Evolutionary conservation across 2,113 vertebrate genomes (phyloP).

Genomic region (Chaetodon trifascialis): DNA sequence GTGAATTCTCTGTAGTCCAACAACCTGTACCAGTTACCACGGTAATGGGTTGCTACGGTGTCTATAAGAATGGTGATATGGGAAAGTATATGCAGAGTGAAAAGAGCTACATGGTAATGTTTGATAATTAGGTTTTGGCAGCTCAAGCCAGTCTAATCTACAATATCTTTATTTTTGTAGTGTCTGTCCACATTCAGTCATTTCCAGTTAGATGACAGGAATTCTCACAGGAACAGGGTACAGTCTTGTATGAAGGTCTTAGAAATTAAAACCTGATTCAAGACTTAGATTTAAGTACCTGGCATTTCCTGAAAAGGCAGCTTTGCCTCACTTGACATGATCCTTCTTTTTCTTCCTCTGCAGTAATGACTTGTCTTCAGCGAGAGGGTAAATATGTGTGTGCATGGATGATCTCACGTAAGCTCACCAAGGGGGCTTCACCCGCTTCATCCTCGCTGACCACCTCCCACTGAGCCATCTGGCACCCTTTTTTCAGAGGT

Average conservation of each 20-base stretch:
- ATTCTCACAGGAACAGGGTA: not conserved
- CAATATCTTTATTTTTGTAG: not conserved
- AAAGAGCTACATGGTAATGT: not conserved
- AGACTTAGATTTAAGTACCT: slow-evolving; percentile 13
- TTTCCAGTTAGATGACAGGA: not conserved
- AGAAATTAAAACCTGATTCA: slow-evolving; percentile 41
- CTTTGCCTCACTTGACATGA: slow-evolving; percentile 14
- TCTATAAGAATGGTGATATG: not conserved
- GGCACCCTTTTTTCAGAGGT: slow-evolving; percentile 53
- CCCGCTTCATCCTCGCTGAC: slow-evolving; percentile 65
- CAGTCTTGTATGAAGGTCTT: not conserved
- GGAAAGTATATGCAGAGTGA: not conserved
- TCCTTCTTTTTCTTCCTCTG: slow-evolving; percentile 13
- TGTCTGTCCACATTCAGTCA: not conserved
- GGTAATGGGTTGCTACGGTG: not conserved
- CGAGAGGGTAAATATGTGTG: slow-evolving; percentile 49
- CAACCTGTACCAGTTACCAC: slow-evolving; percentile 4
- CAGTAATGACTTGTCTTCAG: slow-evolving; percentile 46
- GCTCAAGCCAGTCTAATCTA: not conserved
- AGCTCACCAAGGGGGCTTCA: slow-evolving; percentile 63
- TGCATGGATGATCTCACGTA: slow-evolving; percentile 72
- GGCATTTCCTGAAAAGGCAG: slow-evolving; percentile 24
- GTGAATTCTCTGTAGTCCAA: not conserved
- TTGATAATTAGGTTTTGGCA: not conserved
- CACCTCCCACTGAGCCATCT: slow-evolving; percentile 72